Evolutionary conservation across 2,113 vertebrate species (phyloP).

Genomic region (Eira barbara): DNA sequence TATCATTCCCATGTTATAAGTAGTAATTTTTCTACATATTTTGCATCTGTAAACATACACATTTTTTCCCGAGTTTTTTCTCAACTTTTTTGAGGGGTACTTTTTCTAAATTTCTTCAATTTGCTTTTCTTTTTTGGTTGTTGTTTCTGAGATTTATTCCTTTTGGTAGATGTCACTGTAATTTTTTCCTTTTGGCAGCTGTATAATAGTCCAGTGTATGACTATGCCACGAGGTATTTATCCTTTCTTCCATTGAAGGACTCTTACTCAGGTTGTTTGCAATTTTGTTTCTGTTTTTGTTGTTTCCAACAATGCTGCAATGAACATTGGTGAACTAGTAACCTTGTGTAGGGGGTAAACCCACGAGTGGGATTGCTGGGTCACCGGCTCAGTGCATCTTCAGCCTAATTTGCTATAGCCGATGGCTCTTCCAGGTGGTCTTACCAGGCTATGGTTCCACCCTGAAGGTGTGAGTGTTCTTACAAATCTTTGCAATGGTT

Average conservation of each 20-base stretch:
- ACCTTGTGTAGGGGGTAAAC: neutral
- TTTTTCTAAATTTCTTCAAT: neutral
- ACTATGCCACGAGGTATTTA: neutral
- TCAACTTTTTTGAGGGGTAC: neutral
- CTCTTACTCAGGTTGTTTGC: neutral
- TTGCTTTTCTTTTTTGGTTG: neutral
- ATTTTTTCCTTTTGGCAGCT: neutral
- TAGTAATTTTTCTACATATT: neutral
- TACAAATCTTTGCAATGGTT: neutral
- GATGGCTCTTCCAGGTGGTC: neutral
- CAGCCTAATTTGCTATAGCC: neutral
- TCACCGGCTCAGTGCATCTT: neutral
- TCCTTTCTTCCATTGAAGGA: neutral
- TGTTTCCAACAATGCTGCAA: neutral
- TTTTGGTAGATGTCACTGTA: neutral
- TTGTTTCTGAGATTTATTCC: neutral
- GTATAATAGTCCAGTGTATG: neutral
- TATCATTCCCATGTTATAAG: neutral
- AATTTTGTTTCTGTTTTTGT: neutral
- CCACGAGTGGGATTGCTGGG: neutral
- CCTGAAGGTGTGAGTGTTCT: neutral
- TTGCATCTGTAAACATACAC: neutral
- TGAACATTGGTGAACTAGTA: neutral
- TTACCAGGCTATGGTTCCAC: neutral
- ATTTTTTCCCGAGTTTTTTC: neutral